Conservation (phyloP, 2,113 vertebrate species). For the Myiozetetes cayanensis region DNA sequence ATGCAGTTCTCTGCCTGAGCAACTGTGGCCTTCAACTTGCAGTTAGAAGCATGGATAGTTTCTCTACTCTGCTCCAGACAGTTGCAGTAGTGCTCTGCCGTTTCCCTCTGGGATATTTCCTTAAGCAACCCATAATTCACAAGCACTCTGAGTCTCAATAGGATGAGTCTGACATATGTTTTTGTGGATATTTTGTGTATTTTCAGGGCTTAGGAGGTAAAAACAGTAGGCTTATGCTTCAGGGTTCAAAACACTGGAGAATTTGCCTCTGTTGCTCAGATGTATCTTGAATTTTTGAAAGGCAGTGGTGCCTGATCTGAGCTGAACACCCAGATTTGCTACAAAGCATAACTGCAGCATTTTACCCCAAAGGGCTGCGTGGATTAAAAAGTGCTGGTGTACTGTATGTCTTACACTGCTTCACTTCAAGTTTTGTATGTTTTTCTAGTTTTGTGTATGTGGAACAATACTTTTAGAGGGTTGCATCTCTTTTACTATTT, state of each 20-base stretch:
- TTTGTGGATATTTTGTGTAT: background rate
- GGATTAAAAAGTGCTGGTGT: background rate
- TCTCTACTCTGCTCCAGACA: background rate
- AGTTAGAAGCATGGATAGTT: background rate
- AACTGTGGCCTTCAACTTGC: background rate
- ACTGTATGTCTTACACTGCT: background rate
- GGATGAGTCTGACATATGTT: background rate
- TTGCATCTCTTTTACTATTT: background rate
- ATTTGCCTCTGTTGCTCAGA: background rate
- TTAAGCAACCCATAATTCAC: background rate
- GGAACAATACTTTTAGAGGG: background rate
- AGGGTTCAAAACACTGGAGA: background rate
- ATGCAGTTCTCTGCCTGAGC: background rate
- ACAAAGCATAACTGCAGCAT: background rate
- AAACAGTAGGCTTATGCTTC: background rate
- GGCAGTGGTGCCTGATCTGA: background rate
- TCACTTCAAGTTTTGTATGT: background rate
- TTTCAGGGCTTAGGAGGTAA: background rate
- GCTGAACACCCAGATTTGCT: background rate
- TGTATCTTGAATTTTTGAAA: background rate
- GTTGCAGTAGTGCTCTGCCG: background rate
- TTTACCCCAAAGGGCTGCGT: background rate
- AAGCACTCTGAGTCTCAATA: background rate
- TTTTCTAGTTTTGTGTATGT: background rate
- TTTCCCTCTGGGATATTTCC: background rate